Percentiles rank a stretch among this genome's conserved stretches.
Evolutionary conservation across 1,140 invertebrate species (phyloP).

Genomic region (Triops cancriformis): DNA sequence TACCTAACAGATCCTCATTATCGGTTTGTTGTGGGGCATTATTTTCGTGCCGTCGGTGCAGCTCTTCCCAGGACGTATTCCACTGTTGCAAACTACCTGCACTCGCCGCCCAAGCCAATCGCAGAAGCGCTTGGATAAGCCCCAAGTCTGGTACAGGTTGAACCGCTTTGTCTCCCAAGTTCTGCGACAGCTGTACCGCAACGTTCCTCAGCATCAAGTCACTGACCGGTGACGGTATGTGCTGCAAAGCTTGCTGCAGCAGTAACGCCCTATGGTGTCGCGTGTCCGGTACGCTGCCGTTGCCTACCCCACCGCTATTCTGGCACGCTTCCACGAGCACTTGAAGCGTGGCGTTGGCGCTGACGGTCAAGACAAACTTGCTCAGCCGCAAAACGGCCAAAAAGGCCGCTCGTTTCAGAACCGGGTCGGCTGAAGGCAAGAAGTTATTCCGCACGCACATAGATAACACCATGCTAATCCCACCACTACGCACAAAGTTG

Average conservation of each 20-base stretch:
- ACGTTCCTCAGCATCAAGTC: constrained; percentile 62
- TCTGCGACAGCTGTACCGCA: constrained; percentile 62
- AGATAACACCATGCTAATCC: constrained; percentile 67
- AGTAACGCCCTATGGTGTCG: constrained; percentile 40
- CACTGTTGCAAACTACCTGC: constrained; percentile 58
- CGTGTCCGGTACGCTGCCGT: constrained; percentile 34
- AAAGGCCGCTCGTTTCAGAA: constrained; percentile 58
- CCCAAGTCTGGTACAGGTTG: constrained; percentile 49
- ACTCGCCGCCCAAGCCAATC: constrained; percentile 68
- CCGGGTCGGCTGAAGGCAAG: constrained; percentile 60
- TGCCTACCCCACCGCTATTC: constrained; percentile 34
- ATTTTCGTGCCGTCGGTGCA: constrained; percentile 41
- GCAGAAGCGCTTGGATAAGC: constrained; percentile 59
- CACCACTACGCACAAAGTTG: constrained; percentile 77
- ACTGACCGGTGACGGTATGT: constrained; percentile 57
- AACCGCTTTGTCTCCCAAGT: constrained; percentile 39
- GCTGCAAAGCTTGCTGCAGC: constrained; percentile 49
- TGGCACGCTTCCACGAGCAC: constrained; percentile 46
- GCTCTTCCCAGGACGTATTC: constrained; percentile 54
- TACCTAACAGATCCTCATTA: constrained; percentile 18
- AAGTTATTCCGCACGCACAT: constrained; percentile 84
- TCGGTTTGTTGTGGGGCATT: constrained; percentile 7
- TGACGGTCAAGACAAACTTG: constrained; percentile 76
- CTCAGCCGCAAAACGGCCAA: constrained; percentile 77
- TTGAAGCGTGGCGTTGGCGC: constrained; percentile 50